Evolutionary conservation across 2,113 vertebrate genomes (phyloP).

Genomic region (Hippopotamus amphibius): DNA sequence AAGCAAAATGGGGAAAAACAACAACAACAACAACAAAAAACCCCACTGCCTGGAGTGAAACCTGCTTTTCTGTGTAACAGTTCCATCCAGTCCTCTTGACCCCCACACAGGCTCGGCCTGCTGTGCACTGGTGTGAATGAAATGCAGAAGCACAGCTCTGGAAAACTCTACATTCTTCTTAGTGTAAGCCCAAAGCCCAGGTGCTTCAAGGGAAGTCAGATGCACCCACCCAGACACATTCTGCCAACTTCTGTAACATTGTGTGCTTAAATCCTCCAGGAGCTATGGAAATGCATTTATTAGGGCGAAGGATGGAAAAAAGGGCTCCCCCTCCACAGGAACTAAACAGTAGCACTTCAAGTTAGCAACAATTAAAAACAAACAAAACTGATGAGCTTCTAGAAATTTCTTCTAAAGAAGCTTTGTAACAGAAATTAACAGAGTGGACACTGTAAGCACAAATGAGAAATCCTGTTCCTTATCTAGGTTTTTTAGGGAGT

Average conservation of each 20-base stretch:
- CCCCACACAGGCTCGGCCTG: background rate
- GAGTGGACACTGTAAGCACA: background rate
- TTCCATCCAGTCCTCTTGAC: background rate
- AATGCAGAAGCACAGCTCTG: background rate
- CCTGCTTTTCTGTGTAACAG: background rate
- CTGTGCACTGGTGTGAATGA: fast-evolving
- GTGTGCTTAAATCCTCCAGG: background rate
- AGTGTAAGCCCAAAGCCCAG: background rate
- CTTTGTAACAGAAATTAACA: slow-evolving; percentile 51
- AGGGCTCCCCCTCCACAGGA: background rate
- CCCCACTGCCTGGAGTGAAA: background rate
- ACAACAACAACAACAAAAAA: background rate
- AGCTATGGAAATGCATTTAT: background rate
- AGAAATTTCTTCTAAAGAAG: slow-evolving; percentile 45
- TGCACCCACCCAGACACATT: slow-evolving; percentile 33
- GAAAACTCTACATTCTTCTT: background rate
- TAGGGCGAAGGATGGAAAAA: background rate
- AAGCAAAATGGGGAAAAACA: background rate
- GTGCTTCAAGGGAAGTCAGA: background rate
- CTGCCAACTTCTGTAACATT: background rate
- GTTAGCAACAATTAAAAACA: background rate
- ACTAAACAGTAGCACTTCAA: background rate
- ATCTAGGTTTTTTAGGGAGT: background rate
- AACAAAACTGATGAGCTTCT: background rate
- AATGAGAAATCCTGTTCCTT: slow-evolving; percentile 4